A percentile compares a stretch with the other conserved stretches of the same genome.
Conservation (phyloP, 1,140 invertebrate genomes). For the Brachystomella parvula region DNA sequence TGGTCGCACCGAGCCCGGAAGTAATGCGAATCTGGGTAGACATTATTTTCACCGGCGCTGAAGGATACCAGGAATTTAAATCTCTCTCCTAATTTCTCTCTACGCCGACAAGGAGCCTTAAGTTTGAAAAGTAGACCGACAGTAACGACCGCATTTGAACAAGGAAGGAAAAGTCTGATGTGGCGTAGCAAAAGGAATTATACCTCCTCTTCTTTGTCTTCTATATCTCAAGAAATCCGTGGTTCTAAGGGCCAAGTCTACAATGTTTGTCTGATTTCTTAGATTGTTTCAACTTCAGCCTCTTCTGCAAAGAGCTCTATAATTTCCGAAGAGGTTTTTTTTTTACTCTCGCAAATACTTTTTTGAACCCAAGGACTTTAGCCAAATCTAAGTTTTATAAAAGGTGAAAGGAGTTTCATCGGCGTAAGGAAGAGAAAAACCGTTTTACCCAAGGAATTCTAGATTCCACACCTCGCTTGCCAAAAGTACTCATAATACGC, state of each 20-base stretch:
- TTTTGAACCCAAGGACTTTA: too few species aligned
- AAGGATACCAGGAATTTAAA: slow-evolving; percentile 70
- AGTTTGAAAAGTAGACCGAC: background rate
- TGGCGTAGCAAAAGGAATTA: background rate
- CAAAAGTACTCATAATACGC: too few species aligned
- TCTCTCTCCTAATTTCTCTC: slow-evolving; percentile 38
- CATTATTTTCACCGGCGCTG: slow-evolving; percentile 81
- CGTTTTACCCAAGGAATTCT: too few species aligned
- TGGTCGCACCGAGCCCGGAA: slow-evolving; percentile 87
- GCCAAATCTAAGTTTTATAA: too few species aligned
- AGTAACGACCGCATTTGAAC: background rate
- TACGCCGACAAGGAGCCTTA: background rate
- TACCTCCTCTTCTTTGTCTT: background rate
- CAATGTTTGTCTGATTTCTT: slow-evolving; percentile 3
- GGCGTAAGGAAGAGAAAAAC: background rate
- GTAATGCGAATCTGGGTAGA: slow-evolving; percentile 96
- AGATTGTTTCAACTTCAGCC: background rate
- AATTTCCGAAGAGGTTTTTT: too few species aligned
- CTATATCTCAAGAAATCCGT: background rate
- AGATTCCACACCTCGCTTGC: too few species aligned
- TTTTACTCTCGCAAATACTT: too few species aligned
- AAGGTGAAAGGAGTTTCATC: too few species aligned
- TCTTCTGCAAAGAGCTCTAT: background rate
- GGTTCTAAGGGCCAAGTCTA: background rate
- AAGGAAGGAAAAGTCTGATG: background rate